Evolutionary conservation across 2,113 vertebrate genomes (phyloP).

Genomic region (Rhegmatorhina hoffmannsi): DNA sequence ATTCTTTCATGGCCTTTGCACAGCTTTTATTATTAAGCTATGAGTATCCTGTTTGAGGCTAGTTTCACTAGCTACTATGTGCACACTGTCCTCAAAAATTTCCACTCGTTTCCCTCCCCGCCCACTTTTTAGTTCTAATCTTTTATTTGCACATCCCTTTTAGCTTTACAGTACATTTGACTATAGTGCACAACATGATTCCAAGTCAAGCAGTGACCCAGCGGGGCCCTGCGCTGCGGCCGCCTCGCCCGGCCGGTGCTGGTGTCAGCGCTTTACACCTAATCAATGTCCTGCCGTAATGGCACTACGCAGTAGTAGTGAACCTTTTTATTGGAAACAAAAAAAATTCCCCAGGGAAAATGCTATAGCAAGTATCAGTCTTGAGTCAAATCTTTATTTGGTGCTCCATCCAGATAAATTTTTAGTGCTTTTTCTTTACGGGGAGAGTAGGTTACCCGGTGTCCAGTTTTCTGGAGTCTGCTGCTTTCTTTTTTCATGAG

Average conservation of each 20-base stretch:
- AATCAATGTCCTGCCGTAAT: slow-evolving; percentile 74
- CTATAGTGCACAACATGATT: slow-evolving; percentile 96
- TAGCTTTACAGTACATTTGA: slow-evolving; percentile 97
- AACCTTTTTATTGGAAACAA: slow-evolving; percentile 70
- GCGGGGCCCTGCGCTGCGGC: slow-evolving; percentile 79
- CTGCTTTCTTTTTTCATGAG: slow-evolving; percentile 99
- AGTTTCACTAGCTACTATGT: slow-evolving; percentile 81
- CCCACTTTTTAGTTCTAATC: slow-evolving; percentile 70
- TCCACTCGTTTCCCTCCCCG: slow-evolving; percentile 78
- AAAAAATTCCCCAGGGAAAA: slow-evolving; percentile 74
- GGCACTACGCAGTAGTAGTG: slow-evolving; percentile 84
- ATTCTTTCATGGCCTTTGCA: slow-evolving; percentile 81
- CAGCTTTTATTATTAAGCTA: slow-evolving; percentile 84
- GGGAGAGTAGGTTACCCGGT: slow-evolving; percentile 96
- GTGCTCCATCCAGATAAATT: slow-evolving; percentile 97
- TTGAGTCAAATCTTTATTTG: slow-evolving; percentile 92
- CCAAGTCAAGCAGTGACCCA: slow-evolving; percentile 82
- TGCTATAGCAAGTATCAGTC: slow-evolving; percentile 84
- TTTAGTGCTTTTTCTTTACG: slow-evolving; percentile 99
- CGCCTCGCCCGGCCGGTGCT: slow-evolving; percentile 81
- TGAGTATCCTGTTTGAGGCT: slow-evolving; percentile 79
- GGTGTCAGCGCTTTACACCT: slow-evolving; percentile 83
- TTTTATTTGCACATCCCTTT: slow-evolving; percentile 94
- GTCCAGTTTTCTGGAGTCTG: slow-evolving; percentile 94
- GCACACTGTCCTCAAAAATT: slow-evolving; percentile 77